A percentile compares a stretch with the other conserved stretches of the same genome.
These are phyloP conservation scores for Caenorhabditis auriculariae DNA, from an alignment of 2,888 invertebrate genomes.

Conservation along the genomic window DNA sequence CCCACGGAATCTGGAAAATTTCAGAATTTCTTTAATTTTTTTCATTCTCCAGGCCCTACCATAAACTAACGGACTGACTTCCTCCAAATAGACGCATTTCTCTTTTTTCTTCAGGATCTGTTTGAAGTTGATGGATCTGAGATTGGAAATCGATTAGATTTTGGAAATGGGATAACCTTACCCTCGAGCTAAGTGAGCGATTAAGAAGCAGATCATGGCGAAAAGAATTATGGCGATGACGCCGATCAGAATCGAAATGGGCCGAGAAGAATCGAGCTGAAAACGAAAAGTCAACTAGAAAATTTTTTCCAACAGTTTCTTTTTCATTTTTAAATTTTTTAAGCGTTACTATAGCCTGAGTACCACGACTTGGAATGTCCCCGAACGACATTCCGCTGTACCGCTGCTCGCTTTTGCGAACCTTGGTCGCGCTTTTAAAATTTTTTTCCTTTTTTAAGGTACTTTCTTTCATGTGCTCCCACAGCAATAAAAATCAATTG, in stretches of 20 bases:
- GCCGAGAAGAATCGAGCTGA: conserved; percentile 5
- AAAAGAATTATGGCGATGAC: conserved; percentile 41
- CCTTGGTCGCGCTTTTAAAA: no score
- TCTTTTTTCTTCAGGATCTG: conserved; percentile 46
- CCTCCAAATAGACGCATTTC: conserved; percentile 49
- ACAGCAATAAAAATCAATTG: no score
- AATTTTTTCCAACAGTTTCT: no score
- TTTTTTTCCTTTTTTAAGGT: no score
- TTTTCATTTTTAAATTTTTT: no score
- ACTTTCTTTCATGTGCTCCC: no score
- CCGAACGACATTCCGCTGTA: no score
- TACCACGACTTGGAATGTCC: background rate
- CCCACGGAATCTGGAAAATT: conserved; percentile 36
- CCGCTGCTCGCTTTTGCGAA: no score
- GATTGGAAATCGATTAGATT: conserved; percentile 6
- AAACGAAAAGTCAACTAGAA: no score
- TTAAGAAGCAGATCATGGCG: conserved; percentile 35
- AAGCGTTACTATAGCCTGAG: no score
- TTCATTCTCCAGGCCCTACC: conserved; percentile 27
- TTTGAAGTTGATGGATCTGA: conserved; percentile 41
- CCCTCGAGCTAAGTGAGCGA: conserved; percentile 45
- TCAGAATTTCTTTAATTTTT: background rate
- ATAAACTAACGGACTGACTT: conserved; percentile 54
- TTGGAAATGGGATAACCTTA: conserved; percentile 4
- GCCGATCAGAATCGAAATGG: conserved; percentile 26